Evolutionary conservation across 2,888 invertebrate species (phyloP).

Genomic region (Sisyra nigra): DNA sequence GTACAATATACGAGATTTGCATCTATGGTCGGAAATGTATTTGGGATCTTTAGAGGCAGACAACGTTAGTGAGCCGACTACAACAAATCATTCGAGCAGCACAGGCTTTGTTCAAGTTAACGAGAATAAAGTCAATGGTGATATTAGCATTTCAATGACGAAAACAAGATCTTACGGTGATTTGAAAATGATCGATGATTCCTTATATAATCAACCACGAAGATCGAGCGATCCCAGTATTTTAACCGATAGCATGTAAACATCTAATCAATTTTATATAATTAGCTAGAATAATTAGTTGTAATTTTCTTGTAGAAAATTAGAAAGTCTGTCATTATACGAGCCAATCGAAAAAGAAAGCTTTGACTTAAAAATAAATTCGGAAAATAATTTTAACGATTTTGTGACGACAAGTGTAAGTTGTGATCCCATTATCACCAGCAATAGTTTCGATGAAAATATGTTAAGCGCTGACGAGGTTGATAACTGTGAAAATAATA

Average conservation of each 20-base stretch:
- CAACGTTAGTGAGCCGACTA: constrained; percentile 6
- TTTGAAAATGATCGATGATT: constrained; percentile 40
- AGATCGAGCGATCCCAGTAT: constrained; percentile 77
- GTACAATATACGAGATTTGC: constrained; percentile 66
- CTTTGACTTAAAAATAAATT: not conserved
- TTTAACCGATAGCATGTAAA: constrained; percentile 52
- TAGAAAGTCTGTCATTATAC: constrained; percentile 11
- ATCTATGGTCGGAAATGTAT: constrained; percentile 76
- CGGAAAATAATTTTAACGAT: not conserved
- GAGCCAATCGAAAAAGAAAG: constrained; percentile 4
- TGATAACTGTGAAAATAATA: constrained; percentile 11
- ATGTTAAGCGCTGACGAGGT: constrained; percentile 2
- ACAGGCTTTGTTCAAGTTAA: constrained; percentile 11
- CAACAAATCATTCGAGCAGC: constrained; percentile 20
- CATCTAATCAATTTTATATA: constrained; percentile 10
- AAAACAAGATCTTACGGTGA: constrained; percentile 81
- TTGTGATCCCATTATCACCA: not conserved
- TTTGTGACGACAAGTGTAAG: not conserved
- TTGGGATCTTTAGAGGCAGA: constrained; percentile 34
- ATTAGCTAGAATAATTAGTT: too few species aligned
- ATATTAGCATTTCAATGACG: constrained; percentile 34
- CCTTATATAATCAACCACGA: constrained; percentile 38
- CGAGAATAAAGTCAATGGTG: constrained; percentile 16
- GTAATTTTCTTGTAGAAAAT: constrained; percentile 14
- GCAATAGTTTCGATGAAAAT: not conserved